phyloP scores from a whole-genome alignment of 1,140 invertebrate genomes.

The Heliconius himera region DNA sequence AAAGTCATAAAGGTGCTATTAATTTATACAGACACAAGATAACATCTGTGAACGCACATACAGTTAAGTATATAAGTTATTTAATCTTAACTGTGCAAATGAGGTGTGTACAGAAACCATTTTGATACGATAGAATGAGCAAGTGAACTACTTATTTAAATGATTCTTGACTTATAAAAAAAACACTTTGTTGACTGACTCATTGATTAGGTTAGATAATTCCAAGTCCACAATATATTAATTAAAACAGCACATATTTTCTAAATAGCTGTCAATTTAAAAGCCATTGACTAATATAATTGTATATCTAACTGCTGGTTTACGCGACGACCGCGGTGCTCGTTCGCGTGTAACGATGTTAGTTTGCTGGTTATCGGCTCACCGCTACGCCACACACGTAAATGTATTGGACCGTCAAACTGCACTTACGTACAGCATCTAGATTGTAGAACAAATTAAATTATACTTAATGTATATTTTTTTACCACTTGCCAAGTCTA shows the following conservation, averaged over 20 bases:
- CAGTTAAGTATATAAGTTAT: conserved; percentile 19
- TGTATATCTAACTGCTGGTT: not conserved
- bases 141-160: conserved; percentile 3
- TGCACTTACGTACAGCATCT: conserved; percentile 16
- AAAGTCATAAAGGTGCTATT: conserved; percentile 27
- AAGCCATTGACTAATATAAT: not conserved
- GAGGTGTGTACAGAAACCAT: conserved; percentile 1
- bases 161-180: not conserved
- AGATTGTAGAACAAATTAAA: not conserved
- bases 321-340: conserved; percentile 34
- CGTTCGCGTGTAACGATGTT: conserved; percentile 47
- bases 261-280: not conserved
- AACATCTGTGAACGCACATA: conserved; percentile 19
- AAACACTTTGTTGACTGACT: not conserved
- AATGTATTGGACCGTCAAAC: conserved; percentile 43
- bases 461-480: too few relatives aligned
- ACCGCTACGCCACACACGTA: conserved; percentile 48
- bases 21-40: conserved; percentile 28
- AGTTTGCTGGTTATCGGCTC: conserved; percentile 38
- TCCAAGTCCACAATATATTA: not conserved
- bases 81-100: conserved; percentile 16
- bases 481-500: too few relatives aligned
- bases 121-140: conserved; percentile 1
- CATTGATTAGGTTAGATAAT: not conserved
- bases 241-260: not conserved